Evolutionary conservation across 2,888 invertebrate genomes (phyloP), one percentile per base, ranked within the genome.

Genomic region (Idaea straminata): DNA sequence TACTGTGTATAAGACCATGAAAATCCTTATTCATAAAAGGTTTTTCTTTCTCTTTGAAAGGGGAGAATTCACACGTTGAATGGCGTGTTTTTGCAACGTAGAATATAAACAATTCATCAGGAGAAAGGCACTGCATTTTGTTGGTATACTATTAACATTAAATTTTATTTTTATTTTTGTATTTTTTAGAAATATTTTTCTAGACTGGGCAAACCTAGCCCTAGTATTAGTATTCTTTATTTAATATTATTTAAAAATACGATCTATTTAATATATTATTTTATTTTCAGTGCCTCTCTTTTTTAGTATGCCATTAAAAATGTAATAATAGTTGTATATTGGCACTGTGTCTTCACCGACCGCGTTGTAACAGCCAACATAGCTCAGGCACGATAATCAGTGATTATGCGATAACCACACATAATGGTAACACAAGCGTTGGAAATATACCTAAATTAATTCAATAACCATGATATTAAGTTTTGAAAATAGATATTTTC

Each of bases 261-360:
- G 25, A 25, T 25, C 25, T 25, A 1, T 25, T 25, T 25, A 25
- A 2, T 25, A 25, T 25, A 25, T 25, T 25, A 25, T 25, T 25
- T 25, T 25, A 25, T 25, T 25, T 25, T 25, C 3, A 25, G 25
- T 25, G 25, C 25, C 25, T 3, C 25, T 25, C 3, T 34, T 34
- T 25, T 59, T 59, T 6, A 35, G 16, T 59, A 59, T 25, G 59
- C 34, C 34, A 59, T 59, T 59, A 59, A 59, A 59, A 59, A 59
- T 15, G 13, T 47, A 47, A 47, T 47, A 59, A 59, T 35, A 25
- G 25, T 16, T 35, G 61, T 25, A 69, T 47, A 47, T 47, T 47
- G 47, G 47, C 47, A 47, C 13, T 0, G 13, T 13, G 47, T 47
- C 47, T 47, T 47, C 7, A 13, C 47, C 47, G 47, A 47, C 47